Base-by-base conservation (phyloP, 2,888 invertebrate genomes). In the Erebia epiphron region DNA sequence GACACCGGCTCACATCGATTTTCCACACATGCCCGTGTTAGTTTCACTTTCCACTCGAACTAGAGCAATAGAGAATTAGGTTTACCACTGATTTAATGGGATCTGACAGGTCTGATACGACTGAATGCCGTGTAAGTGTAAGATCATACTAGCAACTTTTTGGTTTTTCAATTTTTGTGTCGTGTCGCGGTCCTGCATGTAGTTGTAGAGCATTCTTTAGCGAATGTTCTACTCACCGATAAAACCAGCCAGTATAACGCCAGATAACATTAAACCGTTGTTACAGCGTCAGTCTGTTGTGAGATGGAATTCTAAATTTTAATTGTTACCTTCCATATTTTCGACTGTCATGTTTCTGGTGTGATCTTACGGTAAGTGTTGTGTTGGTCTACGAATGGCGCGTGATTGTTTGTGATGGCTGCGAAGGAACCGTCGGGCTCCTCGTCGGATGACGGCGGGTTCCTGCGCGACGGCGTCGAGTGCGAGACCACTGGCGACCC, bases 381-480 rank as follows among this genome's bases (percentile, higher is more conserved):
- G 79, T 80, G 82, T 81, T 26, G 77, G 70, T 74, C 73, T 83
- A 80, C 68, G 72, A 86, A 83, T 83, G 85, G 86, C 84, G 83
- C 85, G 84, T 89, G 85, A 83, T 85, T 86, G 86, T 88, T 87
- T 88, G 83, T 79, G 81, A 83, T 86, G 84, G 84, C 83, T 83
- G 82, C 84, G 80, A 89, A 93, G 93, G 93, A 93, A 76, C 88
- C 89, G 75, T 94, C 93, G 83, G 92, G 92, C 83, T 93, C 93
- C 74, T 94, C 94, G 81, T 93, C 93, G 83, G 93, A 93, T 86
- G 93, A 93, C 78, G 94, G 93, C 83, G 94, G 93, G 75, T 92
- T 93, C 87, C 90, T 89, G 87, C 86, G 85, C 72, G 89, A 88
- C 80, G 86, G 85, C 76, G 87, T 80, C 75, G 89, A 86, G 79